Base-by-base conservation (phyloP, 1,140 invertebrate genomes). In the Dermatophagoides farinae region DNA sequence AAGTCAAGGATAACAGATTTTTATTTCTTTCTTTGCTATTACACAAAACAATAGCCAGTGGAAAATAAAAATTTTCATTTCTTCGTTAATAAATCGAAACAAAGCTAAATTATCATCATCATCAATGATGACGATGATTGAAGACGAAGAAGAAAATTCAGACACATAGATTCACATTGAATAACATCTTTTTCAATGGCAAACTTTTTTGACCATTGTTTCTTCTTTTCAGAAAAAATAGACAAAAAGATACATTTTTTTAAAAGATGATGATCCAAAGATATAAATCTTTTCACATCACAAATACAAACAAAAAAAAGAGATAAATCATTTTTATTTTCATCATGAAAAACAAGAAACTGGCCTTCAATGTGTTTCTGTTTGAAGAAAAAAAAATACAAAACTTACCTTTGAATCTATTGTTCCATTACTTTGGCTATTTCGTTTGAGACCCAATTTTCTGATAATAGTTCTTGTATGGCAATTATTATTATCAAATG, bases 401-500 rank as follows among this genome's bases (percentile, higher is more conserved):
- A 18, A 44, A 55, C 53, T 39, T 55, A 55, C 53, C 41, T 38
- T 55, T 12, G 53, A 55, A 38, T 55, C 53, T 12, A 55, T 5
- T 55, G 53, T 12, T 14, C 23, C 39, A 23, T 55, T 55, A 22
- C 53, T 14, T 40, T 55, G 14, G 31, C 23, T 55, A 23, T 55
- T 55, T 12, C 53, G 5, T 40, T 55, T 55, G 1, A 55, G 25
- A 14, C 53, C 53, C 5, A 55, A 12, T 23, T 55, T 55, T n/a
- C 53, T n/a, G 14, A 55, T 55, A 23, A 55, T 18, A 38, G 53
- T 55, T 20, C 53, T 14, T 25, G 12, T 53, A n/a, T 31, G n/a
- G 11, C 5, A 4, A 4, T 31, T 2, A 31, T 31, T 31, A 2
- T 31, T 2, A 31, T 31, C 31, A 31, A 31, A 31, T 31, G 31